Conservation (phyloP, 2,113 vertebrate species). For the Pardalotus punctatus region DNA sequence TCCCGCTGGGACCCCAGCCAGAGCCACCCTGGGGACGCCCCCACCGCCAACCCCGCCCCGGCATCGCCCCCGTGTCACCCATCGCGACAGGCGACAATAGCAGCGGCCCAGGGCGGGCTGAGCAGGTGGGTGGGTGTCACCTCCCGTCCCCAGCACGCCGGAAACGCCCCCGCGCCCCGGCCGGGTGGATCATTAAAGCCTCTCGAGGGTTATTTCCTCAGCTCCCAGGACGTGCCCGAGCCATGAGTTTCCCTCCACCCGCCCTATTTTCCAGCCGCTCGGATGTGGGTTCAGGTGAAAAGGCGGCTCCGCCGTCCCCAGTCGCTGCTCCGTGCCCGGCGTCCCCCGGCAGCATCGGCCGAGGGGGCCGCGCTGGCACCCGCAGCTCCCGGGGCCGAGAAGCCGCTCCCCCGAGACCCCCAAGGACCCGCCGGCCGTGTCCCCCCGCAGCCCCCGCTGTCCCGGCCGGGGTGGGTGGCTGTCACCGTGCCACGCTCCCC, state of each 20-base stretch:
- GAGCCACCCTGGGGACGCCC: neutral
- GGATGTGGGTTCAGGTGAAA: accelerated
- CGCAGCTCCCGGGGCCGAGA: neutral
- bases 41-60: neutral
- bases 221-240: neutral
- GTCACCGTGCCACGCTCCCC: neutral
- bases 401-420: neutral
- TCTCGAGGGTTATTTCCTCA: neutral
- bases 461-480: neutral
- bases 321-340: neutral
- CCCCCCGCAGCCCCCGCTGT: neutral
- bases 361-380: neutral
- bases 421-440: accelerated
- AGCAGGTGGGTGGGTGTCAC: neutral
- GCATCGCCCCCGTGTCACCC: neutral
- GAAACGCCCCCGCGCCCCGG: neutral
- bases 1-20: neutral
- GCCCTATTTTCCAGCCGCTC: neutral
- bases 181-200: neutral
- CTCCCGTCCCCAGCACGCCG: neutral
- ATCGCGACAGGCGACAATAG: neutral
- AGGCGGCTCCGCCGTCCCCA: neutral
- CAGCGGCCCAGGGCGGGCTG: neutral
- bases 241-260: neutral
- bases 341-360: accelerated